These are phyloP conservation scores for Coptotermes formosanus DNA, from an alignment of 1,140 invertebrate genomes.

Conservation along the genomic window DNA sequence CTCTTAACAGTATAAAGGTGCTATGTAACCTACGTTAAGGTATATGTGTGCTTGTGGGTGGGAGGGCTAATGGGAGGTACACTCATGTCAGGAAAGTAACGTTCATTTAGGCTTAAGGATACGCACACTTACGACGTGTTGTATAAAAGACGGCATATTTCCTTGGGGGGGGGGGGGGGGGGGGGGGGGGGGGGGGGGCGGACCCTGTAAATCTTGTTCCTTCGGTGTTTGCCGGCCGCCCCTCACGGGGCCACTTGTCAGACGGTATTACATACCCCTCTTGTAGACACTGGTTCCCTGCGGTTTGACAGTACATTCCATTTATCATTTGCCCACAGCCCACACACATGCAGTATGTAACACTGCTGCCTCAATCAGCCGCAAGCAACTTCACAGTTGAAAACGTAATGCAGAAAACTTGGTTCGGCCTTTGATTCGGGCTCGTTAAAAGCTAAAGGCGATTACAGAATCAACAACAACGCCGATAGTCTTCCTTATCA, in stretches of 20 bases:
- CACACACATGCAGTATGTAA: background rate
- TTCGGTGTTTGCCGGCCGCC: background rate
- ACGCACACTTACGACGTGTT: background rate
- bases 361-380: no score
- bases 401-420: background rate
- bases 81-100: background rate
- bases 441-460: no score
- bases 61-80: background rate
- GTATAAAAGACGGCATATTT: background rate
- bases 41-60: background rate
- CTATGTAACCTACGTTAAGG: background rate
- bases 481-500: no score
- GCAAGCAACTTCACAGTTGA: background rate
- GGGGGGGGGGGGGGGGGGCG: no score
- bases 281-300: slow-evolving; percentile 5
- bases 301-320: slow-evolving; percentile 12
- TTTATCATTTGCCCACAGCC: background rate
- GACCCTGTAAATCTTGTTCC: background rate
- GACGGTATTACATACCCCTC: slow-evolving; percentile 14
- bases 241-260: background rate
- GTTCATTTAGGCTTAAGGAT: background rate
- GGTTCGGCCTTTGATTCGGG: no score
- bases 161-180: no score
- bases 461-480: no score
- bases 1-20: background rate